phyloP scores from a whole-genome alignment of 1,140 invertebrate species.

The Micrasema longulum region DNA sequence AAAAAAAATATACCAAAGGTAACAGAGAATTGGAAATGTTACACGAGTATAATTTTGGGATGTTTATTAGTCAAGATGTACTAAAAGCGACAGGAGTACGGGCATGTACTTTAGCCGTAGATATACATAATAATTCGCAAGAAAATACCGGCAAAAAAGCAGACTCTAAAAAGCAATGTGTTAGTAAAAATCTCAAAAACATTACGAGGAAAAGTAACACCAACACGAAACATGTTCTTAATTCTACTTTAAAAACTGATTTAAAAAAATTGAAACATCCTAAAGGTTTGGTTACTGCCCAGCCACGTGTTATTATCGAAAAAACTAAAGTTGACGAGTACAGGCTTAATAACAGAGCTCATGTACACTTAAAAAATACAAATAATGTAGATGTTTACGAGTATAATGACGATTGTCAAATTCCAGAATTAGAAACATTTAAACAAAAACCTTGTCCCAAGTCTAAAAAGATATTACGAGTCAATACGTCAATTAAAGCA shows the following conservation, averaged over 20 bases:
- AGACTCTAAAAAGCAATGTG: conserved; percentile 18
- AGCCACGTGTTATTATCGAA: not conserved
- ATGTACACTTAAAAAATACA: too few species aligned
- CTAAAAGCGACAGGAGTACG: conserved; percentile 61
- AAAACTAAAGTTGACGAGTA: conserved; percentile 12
- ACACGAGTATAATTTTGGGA: conserved; percentile 76
- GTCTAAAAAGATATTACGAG: conserved; percentile 12
- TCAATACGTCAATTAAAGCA: not conserved
- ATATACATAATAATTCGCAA: conserved; percentile 21
- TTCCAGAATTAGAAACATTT: conserved; percentile 8
- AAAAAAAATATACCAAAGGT: conserved; percentile 57
- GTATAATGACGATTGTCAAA: not conserved
- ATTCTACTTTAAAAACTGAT: too few species aligned
- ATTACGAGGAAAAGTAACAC: not conserved
- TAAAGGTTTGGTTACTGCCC: too few species aligned
- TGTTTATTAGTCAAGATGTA: conserved; percentile 68
- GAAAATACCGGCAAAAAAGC: too few species aligned
- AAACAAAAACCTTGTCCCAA: conserved; percentile 25
- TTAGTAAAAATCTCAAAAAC: conserved; percentile 7
- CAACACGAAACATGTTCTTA: too few species aligned
- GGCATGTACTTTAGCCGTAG: conserved; percentile 56
- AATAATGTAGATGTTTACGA: conserved; percentile 20
- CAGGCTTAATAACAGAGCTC: too few species aligned
- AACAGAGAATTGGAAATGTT: conserved; percentile 70
- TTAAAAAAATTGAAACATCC: too few species aligned